Percentiles rank a stretch among this genome's conserved stretches.
These are phyloP conservation scores for Athene cunicularia DNA, from an alignment of 2,113 vertebrate species.

Conservation along the genomic window DNA sequence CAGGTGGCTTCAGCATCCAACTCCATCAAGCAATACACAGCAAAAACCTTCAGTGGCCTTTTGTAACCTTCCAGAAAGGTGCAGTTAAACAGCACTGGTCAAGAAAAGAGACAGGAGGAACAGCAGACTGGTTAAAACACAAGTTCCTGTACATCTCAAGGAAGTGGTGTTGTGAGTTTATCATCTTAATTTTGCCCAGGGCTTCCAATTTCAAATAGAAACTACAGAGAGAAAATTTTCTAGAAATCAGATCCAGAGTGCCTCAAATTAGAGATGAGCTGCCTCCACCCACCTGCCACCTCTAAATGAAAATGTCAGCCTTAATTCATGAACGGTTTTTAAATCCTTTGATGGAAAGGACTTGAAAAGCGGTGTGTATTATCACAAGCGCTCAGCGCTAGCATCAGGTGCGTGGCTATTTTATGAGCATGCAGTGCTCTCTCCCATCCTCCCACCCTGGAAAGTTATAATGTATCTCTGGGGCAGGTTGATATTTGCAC, in stretches of 20 bases:
- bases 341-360: constrained; percentile 45
- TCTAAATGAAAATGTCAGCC: constrained; percentile 58
- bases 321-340: constrained; percentile 30
- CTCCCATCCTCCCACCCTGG: neutral
- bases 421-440: constrained; percentile 6
- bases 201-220: neutral
- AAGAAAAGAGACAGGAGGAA: neutral
- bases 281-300: neutral
- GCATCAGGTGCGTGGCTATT: neutral
- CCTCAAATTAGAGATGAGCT: constrained; percentile 22
- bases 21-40: neutral
- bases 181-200: neutral
- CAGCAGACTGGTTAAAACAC: neutral
- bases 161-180: neutral
- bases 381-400: neutral
- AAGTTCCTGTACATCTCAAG: neutral
- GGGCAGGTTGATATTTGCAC: constrained; percentile 60
- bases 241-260: neutral
- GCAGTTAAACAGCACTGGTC: neutral
- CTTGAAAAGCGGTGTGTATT: constrained; percentile 40
- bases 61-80: neutral
- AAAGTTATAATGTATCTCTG: constrained; percentile 35
- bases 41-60: neutral
- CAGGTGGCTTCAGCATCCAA: neutral
- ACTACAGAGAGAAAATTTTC: neutral